Evolutionary conservation across 2,797 vertebrate species (phyloP), one percentile per base, ranked within the genome.

Genomic region (Smutsia temminckii): DNA sequence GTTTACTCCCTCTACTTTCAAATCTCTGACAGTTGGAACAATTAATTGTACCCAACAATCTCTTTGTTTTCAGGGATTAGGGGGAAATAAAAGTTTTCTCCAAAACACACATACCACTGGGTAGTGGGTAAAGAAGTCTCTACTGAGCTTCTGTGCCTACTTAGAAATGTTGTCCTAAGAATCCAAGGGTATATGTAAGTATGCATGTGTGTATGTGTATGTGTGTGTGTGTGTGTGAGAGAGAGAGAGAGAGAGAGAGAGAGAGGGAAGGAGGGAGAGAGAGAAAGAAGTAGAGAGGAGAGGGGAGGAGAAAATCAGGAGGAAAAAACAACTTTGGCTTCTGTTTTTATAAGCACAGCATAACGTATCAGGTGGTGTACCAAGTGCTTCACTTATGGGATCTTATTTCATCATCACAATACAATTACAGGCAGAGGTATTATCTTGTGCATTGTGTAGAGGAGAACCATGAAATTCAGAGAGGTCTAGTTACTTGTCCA

Each of bases 1-100:
- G 97, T 97, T 98, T 98, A 92, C 96, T 98, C 94, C 90, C 72
- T 95, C 93, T 96, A 95, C 98, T 98, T 98, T 96, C 96, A 91
- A 97, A 97, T 96, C 96, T 96, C 86, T 84, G 96, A 93, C 96
- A 97, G 95, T 97, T 96, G 87, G 95, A 97, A 97, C 97, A 98
- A 98, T 97, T 97, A 97, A 97, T 98, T 97, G 92, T 96, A 96
- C 96, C 96, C 95, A 97, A 96, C 96, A 96, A 97, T 96, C 86
- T 77, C 93, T 96, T 97, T 97, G 94, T 94, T 97, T 96, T 93
- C 21, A 32, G 86, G 88, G 89, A 87, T 94, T 96, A 63, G 85
- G 85, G 51, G 3, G 13, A 64, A 63, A 90, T n/a, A 40, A 8
- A 37, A 80, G 11, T 88, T 77, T 9, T 51, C 77, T 74, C 17